These are phyloP conservation scores for Prionace glauca DNA, from an alignment of 2,797 vertebrate genomes.

Conservation along the genomic window DNA sequence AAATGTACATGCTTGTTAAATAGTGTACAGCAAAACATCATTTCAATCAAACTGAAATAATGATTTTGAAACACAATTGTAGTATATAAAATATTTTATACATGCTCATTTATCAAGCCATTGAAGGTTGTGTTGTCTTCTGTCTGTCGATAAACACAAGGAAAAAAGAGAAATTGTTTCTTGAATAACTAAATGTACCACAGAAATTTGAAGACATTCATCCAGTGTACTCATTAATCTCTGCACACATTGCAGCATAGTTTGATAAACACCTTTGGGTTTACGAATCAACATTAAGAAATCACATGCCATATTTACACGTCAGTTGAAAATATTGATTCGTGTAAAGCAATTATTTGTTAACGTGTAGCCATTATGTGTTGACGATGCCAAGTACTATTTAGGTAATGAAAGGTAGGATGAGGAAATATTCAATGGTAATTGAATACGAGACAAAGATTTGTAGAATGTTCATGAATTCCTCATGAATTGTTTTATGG, in stretches of 20 bases:
- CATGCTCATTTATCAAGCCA: neutral
- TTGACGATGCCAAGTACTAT: neutral
- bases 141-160: neutral
- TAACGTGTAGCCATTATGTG: neutral
- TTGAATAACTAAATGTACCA: neutral
- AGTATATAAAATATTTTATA: neutral
- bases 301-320: neutral
- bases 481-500: neutral
- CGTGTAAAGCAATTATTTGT: neutral
- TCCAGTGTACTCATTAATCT: neutral
- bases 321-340: neutral
- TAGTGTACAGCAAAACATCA: neutral
- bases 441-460: neutral
- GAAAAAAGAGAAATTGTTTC: neutral
- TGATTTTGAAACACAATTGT: neutral
- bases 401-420: neutral
- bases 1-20: neutral
- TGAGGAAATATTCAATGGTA: neutral
- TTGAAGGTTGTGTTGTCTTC: neutral
- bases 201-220: neutral
- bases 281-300: neutral
- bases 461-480: neutral
- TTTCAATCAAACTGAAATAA: neutral
- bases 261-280: neutral
- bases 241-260: neutral